A percentile compares a stretch with the other conserved stretches of the same genome.
Conservation (phyloP, 1,140 invertebrate genomes). For the Argopecten irradians region DNA sequence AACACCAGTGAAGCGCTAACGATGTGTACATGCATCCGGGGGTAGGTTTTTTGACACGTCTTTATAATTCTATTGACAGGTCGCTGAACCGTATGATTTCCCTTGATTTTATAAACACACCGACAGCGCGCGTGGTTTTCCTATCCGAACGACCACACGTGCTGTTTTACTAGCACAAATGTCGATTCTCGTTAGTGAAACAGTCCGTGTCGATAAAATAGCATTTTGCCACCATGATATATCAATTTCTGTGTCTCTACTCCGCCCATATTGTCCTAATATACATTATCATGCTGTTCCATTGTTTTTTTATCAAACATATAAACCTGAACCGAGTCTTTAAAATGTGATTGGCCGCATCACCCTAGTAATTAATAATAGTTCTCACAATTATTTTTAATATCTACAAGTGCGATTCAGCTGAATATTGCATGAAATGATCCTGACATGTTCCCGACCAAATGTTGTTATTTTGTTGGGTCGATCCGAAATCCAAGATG, state of each 20-base stretch:
- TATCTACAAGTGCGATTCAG: no score
- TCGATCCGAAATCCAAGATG: no score
- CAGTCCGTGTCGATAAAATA: background rate
- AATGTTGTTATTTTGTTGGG: no score
- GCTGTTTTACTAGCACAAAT: background rate
- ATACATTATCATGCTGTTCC: no score
- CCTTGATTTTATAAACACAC: background rate
- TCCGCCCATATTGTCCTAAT: no score
- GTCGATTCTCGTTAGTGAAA: background rate
- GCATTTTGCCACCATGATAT: background rate
- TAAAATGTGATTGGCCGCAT: no score
- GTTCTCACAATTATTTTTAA: no score
- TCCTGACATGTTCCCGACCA: no score
- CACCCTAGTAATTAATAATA: no score
- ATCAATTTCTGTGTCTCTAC: background rate
- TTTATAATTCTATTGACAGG: slow-evolving; percentile 12
- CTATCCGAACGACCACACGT: background rate
- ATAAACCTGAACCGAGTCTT: no score
- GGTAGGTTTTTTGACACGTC: background rate
- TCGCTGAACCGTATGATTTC: background rate
- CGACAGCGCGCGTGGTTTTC: background rate
- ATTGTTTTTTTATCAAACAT: no score
- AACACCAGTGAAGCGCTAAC: background rate
- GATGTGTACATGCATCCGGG: background rate
- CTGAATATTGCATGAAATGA: no score